A percentile compares a stretch with the other conserved stretches of the same genome.
phyloP scores from a whole-genome alignment of 2,888 invertebrate species.

The Drosophila cognata region DNA sequence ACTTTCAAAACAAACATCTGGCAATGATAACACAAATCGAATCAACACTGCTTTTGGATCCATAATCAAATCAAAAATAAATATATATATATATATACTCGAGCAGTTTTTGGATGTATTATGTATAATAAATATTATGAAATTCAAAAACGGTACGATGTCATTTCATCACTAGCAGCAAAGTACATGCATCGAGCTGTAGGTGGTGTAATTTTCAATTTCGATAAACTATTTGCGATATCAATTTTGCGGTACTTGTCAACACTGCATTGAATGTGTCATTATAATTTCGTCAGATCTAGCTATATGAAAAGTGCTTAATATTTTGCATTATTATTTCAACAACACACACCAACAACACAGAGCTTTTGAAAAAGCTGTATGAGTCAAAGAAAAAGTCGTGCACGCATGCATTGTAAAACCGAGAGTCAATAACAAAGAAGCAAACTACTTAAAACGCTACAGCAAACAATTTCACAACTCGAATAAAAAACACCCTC shows the following conservation, averaged over 20 bases:
- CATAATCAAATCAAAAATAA: neutral
- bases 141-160: neutral
- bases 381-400: constrained; percentile 43
- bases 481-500: constrained; percentile 25
- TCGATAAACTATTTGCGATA: constrained; percentile 37
- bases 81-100: neutral
- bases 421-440: constrained; percentile 14
- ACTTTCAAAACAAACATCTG: neutral
- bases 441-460: constrained; percentile 11
- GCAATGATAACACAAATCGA: neutral
- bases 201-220: neutral
- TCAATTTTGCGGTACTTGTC: neutral
- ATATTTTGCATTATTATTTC: constrained; percentile 79
- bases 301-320: constrained; percentile 66
- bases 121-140: neutral
- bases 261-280: constrained; percentile 47
- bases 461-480: constrained; percentile 61
- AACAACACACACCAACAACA: constrained; percentile 38
- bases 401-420: constrained; percentile 33
- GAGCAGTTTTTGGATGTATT: neutral
- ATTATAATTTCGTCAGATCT: constrained; percentile 71
- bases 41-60: neutral
- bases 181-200: neutral
- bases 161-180: neutral
- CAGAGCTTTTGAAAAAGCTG: constrained; percentile 72